A percentile compares a stretch with the other conserved stretches of the same genome.
Evolutionary conservation across 2,797 vertebrate species (phyloP).

Genomic region (Gallinago stenura): DNA sequence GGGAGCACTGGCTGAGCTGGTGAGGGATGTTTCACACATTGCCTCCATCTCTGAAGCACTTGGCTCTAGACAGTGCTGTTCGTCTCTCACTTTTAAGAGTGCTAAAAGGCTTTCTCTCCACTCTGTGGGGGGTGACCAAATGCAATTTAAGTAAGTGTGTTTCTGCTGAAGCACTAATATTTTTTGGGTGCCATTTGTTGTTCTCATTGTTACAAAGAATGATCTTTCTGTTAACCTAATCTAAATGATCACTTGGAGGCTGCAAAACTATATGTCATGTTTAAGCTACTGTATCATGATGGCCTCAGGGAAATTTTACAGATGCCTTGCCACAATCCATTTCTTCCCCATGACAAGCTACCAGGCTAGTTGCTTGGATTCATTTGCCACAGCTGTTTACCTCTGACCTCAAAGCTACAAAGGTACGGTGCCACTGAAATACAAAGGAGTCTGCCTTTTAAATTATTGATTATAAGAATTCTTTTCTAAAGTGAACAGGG

Average conservation of each 20-base stretch:
- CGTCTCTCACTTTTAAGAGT: neutral
- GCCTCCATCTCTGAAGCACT: neutral
- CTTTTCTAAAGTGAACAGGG: neutral
- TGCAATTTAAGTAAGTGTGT: neutral
- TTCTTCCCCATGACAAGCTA: conserved; percentile 44
- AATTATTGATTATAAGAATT: neutral
- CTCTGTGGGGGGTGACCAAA: neutral
- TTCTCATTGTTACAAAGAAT: neutral
- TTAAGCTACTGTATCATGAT: neutral
- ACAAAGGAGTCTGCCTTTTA: neutral
- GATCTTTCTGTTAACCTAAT: neutral
- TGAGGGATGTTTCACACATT: neutral
- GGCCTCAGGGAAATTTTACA: conserved; percentile 53
- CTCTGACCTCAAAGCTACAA: conserved; percentile 39
- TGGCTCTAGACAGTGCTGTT: neutral
- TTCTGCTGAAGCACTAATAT: neutral
- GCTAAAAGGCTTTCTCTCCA: conserved; percentile 52
- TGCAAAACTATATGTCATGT: neutral
- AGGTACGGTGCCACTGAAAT: neutral
- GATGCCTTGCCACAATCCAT: conserved; percentile 64
- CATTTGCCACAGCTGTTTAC: conserved; percentile 40
- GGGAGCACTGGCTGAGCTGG: neutral
- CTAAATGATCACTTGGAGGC: neutral
- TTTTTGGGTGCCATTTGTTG: neutral
- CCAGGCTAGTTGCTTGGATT: conserved; percentile 15